Evolutionary conservation across 1,140 invertebrate species (phyloP), one percentile per base, ranked within the genome.

Genomic region (Bombus difficillimus): DNA sequence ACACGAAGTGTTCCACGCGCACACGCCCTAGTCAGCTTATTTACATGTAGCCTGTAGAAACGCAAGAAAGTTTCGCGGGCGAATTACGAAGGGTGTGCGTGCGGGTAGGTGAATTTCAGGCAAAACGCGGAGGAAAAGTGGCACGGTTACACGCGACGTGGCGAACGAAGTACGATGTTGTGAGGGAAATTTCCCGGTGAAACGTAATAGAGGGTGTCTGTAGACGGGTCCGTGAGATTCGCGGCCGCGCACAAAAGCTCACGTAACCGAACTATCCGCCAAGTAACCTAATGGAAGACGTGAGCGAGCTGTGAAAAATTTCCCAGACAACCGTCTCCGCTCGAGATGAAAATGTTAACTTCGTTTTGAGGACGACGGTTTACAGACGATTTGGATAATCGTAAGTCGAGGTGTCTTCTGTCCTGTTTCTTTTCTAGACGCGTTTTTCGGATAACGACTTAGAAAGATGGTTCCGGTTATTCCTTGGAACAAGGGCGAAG

Each of bases 201-300:
- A 77, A 83, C n/a, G 64, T 66, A 66, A 77, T 41, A 59, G 62
- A 57, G n/a, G 62, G 25, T 39, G 62, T 66, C 43, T 25, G 66
- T 68, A 59, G 68, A 59, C 47, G 57, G 47, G 57, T 22, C n/a
- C 8, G 39, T 28, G 59, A 57, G 73, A 34, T 13, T 10, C n/a
- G 15, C n/a, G n/a, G 10, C 3, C 25, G 28, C 28, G n/a, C 37
- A 69, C 64, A 43, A 72, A 68, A 39, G 62, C 41, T 34, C 81
- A 68, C 81, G 73, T 83, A 69, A 32, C 18, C 34, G 43, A 53
- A 68, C 59, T 53, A 74, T 53, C 76, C 73, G 62, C 72, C 32
- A 39, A 12, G 72, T 62, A 62, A 82, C 80, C 32, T 74, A 82
- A 77, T 83, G 37, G 73, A 83, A 77, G 64, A 83, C 73, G 62